Evolutionary conservation across 2,113 vertebrate genomes (phyloP).

Genomic region (Holacanthus passer): DNA sequence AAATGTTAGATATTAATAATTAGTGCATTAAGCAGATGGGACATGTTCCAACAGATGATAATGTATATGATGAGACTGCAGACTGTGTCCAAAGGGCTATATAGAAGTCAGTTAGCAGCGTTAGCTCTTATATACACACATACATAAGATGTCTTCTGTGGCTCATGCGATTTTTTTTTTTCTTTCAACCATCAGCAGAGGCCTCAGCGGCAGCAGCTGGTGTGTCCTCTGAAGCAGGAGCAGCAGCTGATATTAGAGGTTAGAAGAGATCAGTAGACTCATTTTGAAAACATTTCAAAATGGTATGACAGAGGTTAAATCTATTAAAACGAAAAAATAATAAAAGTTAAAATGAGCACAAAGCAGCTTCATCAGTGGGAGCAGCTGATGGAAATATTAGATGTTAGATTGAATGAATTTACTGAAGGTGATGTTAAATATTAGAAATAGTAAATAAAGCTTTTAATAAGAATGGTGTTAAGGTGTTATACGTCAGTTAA

Average conservation of each 20-base stretch:
- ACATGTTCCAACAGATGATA: conserved; percentile 14
- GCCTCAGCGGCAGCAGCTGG: conserved; percentile 32
- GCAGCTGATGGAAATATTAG: conserved; percentile 35
- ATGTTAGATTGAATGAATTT: neutral
- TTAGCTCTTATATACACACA: neutral
- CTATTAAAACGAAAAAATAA: neutral
- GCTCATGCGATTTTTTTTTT: conserved; percentile 8
- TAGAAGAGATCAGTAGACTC: conserved; percentile 10
- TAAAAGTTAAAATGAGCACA: neutral
- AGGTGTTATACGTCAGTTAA: neutral
- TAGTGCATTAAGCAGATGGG: conserved; percentile 37
- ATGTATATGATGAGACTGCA: neutral
- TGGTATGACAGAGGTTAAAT: conserved; percentile 15
- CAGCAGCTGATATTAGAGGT: conserved; percentile 26
- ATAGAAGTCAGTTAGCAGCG: neutral
- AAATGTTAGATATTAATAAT: conserved; percentile 58
- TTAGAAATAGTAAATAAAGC: neutral
- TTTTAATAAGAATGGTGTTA: neutral
- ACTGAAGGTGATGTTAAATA: neutral
- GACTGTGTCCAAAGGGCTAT: neutral
- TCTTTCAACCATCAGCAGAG: conserved; percentile 53
- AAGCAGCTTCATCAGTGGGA: conserved; percentile 1
- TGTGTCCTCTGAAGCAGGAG: conserved; percentile 25
- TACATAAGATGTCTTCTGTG: neutral
- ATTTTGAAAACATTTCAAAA: conserved; percentile 32